Base-by-base conservation (phyloP, 2,888 invertebrate genomes). In the Agapetus fuscipes region DNA sequence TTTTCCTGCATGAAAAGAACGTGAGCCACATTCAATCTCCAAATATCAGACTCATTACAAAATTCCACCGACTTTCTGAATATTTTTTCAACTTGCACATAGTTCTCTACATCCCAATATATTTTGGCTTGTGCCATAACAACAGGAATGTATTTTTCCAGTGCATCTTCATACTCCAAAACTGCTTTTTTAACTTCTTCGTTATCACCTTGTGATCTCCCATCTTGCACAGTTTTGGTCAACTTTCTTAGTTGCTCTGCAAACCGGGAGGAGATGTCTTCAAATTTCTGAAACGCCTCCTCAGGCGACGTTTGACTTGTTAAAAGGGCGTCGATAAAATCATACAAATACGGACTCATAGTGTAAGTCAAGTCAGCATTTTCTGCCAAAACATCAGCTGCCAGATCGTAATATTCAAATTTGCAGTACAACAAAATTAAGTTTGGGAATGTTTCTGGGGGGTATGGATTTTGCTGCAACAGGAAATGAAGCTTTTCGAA, bases 101-200 rank as follows among this genome's bases (percentile, higher is more conserved):
- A 98, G 58, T 97, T 93, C 57, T 91, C 91, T 60, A 87, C 76
- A 49, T 97, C 93, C 97, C 98, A 98, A 56, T 91, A 94, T 49
- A 98, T 91, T 72, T 95, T 96, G 1, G 97, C 96, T 62, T 98
- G 93, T 0, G 95, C 93, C 97, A 99, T 97, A n/a, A 97, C 73
- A 1, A 96, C 93, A 0, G 98, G 97, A 45, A 98, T 83, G 56
- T 95, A 97, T 52, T 91, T 72, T 56, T 93, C 91, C 48, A 95
- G 59, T 1, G 86, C 83, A 53, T 88, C 87, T 56, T 96, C 90
- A 56, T 93, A 94, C 55, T 91, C 90, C 37, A 86, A 80, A 0
- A 96, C 84, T 3, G 93, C 87, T 62, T 82, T 85, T 56, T 93
- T 86, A 0, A 93, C 82, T 46, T 85, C 78, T 52, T 84, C 85